Percentiles rank a stretch among this genome's conserved stretches.
These are phyloP conservation scores for Lepus americanus DNA, from an alignment of 2,113 vertebrate species.

Conservation along the genomic window DNA sequence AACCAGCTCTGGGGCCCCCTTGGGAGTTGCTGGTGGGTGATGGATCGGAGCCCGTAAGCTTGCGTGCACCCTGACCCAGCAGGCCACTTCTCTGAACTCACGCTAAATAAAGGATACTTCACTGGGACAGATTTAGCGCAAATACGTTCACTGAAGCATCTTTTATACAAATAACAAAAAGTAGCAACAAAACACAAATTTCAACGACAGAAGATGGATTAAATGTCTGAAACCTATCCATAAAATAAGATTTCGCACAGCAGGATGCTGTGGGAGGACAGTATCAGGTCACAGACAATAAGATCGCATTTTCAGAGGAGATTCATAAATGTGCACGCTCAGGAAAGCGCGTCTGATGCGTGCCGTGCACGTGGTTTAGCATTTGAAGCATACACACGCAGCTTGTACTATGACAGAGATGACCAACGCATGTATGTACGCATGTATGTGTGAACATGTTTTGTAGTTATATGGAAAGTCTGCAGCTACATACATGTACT, in stretches of 20 bases:
- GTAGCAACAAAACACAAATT: not conserved
- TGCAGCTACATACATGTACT: no score
- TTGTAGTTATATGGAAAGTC: no score
- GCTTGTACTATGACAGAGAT: no score
- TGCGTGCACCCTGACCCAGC: accelerated
- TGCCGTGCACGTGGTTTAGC: not conserved
- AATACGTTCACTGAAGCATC: not conserved
- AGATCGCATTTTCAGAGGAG: not conserved
- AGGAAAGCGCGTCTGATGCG: not conserved
- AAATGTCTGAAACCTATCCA: not conserved
- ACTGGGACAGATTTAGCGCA: not conserved
- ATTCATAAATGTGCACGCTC: not conserved
- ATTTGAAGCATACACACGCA: not conserved
- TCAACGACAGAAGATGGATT: not conserved
- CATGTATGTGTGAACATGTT: no score
- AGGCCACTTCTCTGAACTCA: not conserved
- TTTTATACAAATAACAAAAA: slow-evolving; percentile 6
- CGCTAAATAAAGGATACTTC: no score
- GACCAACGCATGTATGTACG: no score
- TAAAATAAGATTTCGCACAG: not conserved
- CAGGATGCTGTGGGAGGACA: not conserved
- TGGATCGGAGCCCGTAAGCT: accelerated
- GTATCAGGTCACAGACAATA: not conserved
- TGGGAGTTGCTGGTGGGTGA: accelerated
- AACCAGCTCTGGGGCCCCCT: accelerated